Evolutionary conservation across 2,113 vertebrate species (phyloP), one percentile per base, ranked within the genome.

Genomic region (Muntiacus muntjak): DNA sequence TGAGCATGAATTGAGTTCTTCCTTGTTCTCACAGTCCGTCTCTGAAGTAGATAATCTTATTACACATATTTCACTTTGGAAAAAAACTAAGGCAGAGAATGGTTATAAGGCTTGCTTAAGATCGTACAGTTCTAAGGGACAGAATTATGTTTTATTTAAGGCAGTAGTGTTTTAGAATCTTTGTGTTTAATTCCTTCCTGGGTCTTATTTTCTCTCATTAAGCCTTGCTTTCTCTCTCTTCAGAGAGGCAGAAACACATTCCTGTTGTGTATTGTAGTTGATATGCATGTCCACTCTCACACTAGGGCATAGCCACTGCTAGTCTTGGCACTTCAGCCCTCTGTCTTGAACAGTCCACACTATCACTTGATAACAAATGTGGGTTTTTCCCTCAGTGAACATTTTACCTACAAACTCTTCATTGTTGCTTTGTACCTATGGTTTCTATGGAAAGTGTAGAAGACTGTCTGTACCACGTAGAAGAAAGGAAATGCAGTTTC

Each of bases 191-290:
- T 95, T 21, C 5, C 13, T 95, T 21, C 5, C 13, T 67, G 89
- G 40, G 2, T 5, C 47, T 82, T 36, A 25, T 26, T 86, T 62
- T 50, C 33, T 33, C 25, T 62, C 64, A 33, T 19, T 16, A 8
- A 62, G 23, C 43, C 30, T 83, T 79, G 45, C n/a, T 76, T 85
- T 47, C 6, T 10, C 25, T 71, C 9, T 13, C 52, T 89, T 79
- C 7, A 13, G 81, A 74, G 94, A 98, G 97, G 97, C 97, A 98
- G 98, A 98, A 98, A 94, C 96, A 92, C 67, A n/a, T 60, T 98
- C 94, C 60, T 98, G 74, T 94, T 98, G 88, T 94, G n/a, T 98
- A 87, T 94, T 98, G 92, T 97, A 92, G 91, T 95, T 96, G 97
- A 96, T 97, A 97, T 76, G 85, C 8, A 40, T n/a, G 12, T 54